Base-by-base conservation (phyloP, 1,140 invertebrate genomes). In the Psilanteris sp. region DNA sequence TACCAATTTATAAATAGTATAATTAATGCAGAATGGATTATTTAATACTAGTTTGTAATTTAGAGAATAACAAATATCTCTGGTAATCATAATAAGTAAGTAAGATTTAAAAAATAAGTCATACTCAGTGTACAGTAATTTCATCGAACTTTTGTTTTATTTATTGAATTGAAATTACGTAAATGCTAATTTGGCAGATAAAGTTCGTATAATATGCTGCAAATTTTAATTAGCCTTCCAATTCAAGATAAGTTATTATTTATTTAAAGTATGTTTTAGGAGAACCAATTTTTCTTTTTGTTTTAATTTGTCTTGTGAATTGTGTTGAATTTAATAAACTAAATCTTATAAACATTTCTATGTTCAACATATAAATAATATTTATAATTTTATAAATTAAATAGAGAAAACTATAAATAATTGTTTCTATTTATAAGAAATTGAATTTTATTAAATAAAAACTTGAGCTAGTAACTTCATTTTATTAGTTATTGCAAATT, bases 111-210 rank as follows among this genome's bases (percentile, higher is more conserved):
- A 57, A 31, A 43, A 9, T 20, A 9, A 24, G 48, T 27, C 7
- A 24, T 15, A 10, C 8, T 3, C 26, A 2, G 14, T 1, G n/a
- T 15, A 5, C 15, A 29, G 8, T 29, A 46, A 16, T 18, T 7
- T 13, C 1, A 32, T 26, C 9, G 43, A 16, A 32, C 16, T 5
- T 3, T 13, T 36, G 27, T 24, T 59, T 59, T 59, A 59, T 59
- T 59, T 34, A 44, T 1, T 2, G 0, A 16, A 16, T 22, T 9
- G 15, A 43, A 43, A 55, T 55, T 29, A 39, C 20, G 36, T 24
- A 29, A 24, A 41, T 32, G 54, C 20, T 59, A 59, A 59, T 59
- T 43, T 59, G 54, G 54, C 54, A 59, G 54, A 9, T 59, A 29
- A 59, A 59, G 10, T 59, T 59, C 34, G 27, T 32, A 44, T 24